Evolutionary conservation across 2,113 vertebrate species (phyloP).

Genomic region (Orycteropus afer): DNA sequence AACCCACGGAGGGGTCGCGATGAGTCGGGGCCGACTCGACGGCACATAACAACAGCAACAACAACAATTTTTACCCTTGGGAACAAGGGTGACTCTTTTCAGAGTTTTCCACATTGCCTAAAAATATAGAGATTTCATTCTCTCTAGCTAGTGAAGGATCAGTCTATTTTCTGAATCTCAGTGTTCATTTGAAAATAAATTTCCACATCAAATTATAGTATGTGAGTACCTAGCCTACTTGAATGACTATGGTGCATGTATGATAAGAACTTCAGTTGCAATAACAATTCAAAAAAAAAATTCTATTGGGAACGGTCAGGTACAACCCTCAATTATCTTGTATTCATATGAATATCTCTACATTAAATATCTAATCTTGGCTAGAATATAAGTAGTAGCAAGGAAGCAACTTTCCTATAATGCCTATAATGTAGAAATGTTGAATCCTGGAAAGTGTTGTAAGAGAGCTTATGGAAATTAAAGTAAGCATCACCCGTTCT

Average conservation of each 20-base stretch:
- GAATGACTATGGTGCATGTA: not conserved
- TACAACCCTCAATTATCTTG: slow-evolving; percentile 60
- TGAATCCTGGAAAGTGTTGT: not conserved
- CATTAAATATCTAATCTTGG: slow-evolving; percentile 50
- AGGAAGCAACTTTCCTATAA: slow-evolving; percentile 13
- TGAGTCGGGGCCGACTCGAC: too few relatives aligned
- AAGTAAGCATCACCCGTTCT: not conserved
- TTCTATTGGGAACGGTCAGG: slow-evolving; percentile 56
- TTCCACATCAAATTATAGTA: slow-evolving; percentile 28
- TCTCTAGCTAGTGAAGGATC: slow-evolving; percentile 72
- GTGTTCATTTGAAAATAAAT: slow-evolving; percentile 68
- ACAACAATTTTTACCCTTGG: slow-evolving; percentile 67
- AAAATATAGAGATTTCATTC: slow-evolving; percentile 75
- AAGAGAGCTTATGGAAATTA: not conserved
- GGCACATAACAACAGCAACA: too few relatives aligned
- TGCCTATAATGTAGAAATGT: not conserved
- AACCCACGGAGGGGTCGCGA: too few relatives aligned
- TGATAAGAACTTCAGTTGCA: not conserved
- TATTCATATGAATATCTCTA: slow-evolving; percentile 60
- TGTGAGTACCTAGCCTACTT: slow-evolving; percentile 23
- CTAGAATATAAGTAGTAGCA: not conserved
- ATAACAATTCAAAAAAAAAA: not conserved
- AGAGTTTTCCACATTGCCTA: slow-evolving; percentile 62
- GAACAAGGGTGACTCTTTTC: slow-evolving; percentile 60
- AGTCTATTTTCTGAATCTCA: slow-evolving; percentile 60